Percentiles rank a stretch among this genome's conserved stretches.
Conservation (phyloP, 2,888 invertebrate genomes). For the Andrena dorsata region DNA sequence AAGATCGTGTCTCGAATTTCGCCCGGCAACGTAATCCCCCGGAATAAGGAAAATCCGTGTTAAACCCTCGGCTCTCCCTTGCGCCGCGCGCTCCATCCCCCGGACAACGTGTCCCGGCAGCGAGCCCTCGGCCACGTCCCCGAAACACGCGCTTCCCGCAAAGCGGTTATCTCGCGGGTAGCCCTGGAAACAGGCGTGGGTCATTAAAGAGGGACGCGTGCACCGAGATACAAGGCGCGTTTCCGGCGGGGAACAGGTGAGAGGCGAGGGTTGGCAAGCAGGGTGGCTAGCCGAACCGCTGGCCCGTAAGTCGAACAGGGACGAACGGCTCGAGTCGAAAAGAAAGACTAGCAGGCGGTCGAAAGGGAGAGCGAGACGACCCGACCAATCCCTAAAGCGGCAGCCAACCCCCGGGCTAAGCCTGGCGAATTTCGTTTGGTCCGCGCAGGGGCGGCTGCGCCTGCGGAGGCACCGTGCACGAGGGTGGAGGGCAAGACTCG, state of each 20-base stretch:
- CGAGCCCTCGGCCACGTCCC: not conserved
- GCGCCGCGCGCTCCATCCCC: not conserved
- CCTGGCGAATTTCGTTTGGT: conserved; percentile 73
- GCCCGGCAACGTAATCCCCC: conserved; percentile 27
- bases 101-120: conserved; percentile 13
- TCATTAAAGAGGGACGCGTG: conserved; percentile 26
- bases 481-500: conserved; percentile 50
- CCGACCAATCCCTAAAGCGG: conserved; percentile 64
- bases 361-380: conserved; percentile 36
- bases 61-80: conserved; percentile 22
- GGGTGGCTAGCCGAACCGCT: conserved; percentile 27
- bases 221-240: conserved; percentile 31
- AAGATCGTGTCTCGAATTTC: conserved; percentile 36
- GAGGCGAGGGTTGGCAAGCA: conserved; percentile 59
- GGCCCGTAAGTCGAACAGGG: conserved; percentile 24
- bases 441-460: conserved; percentile 70
- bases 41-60: conserved; percentile 42
- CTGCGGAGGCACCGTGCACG: conserved; percentile 41
- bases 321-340: conserved; percentile 26
- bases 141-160: conserved; percentile 1
- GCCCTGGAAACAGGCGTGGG: not conserved
- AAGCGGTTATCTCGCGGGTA: conserved; percentile 19
- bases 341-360: conserved; percentile 24
- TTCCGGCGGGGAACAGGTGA: conserved; percentile 57
- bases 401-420: conserved; percentile 74